phyloP scores from a whole-genome alignment of 2,113 vertebrate genomes.

The Xenus cinereus region DNA sequence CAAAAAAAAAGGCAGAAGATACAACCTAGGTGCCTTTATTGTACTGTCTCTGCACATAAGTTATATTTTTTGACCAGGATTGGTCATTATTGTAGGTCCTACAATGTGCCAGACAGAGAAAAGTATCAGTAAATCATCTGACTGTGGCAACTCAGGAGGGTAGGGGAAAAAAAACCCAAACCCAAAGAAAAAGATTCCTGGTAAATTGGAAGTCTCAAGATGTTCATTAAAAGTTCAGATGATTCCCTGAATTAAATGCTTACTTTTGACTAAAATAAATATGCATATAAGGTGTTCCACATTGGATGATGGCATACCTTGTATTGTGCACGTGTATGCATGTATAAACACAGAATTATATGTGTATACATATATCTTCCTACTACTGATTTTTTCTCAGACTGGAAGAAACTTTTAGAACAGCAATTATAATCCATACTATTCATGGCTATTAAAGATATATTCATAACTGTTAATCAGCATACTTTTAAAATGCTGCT shows the following conservation, averaged over 20 bases:
- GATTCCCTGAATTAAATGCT: neutral
- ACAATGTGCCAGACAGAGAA: neutral
- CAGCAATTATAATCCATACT: neutral
- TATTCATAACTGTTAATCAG: neutral
- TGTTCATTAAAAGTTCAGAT: neutral
- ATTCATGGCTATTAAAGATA: neutral
- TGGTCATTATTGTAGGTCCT: neutral
- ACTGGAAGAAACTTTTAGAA: neutral
- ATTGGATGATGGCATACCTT: neutral
- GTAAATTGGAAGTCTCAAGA: neutral
- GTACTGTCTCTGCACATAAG: neutral
- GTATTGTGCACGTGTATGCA: fast-evolving
- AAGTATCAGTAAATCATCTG: neutral
- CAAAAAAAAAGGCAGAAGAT: neutral
- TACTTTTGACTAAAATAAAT: neutral
- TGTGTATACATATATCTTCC: neutral
- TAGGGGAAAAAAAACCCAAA: neutral
- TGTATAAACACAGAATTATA: neutral
- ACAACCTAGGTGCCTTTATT: neutral
- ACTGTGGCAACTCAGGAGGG: neutral
- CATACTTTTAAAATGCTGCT: neutral
- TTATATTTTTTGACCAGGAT: neutral
- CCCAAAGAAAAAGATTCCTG: neutral
- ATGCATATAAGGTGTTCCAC: neutral
- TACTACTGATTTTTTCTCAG: neutral